Percentiles rank a stretch among this genome's conserved stretches.
Conservation (phyloP, 2,797 vertebrate species). For the Poecilia gillii region DNA sequence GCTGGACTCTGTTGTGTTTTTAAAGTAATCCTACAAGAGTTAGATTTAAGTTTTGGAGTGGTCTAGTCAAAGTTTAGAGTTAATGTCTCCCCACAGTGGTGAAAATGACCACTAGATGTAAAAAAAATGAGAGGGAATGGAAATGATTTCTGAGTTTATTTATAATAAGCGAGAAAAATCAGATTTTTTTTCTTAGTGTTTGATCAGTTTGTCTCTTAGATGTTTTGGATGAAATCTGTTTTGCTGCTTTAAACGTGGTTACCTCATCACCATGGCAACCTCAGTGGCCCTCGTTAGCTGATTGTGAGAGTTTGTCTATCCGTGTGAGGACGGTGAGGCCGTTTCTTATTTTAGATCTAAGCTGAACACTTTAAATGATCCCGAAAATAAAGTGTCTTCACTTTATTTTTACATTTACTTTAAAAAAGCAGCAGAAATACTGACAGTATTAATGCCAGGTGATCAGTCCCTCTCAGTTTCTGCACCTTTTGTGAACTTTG, state of each 20-base stretch:
- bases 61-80: neutral
- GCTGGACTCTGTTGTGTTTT: neutral
- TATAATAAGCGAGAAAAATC: neutral
- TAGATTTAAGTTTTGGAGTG: neutral
- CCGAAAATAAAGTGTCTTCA: neutral
- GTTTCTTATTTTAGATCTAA: neutral
- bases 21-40: neutral
- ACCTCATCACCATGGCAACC: constrained; percentile 51
- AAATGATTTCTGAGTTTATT: neutral
- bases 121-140: neutral
- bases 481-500: neutral
- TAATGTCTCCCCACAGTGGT: too few relatives aligned
- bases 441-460: too few relatives aligned
- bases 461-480: neutral
- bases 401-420: neutral
- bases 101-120: too few relatives aligned
- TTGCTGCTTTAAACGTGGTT: constrained; percentile 9
- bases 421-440: neutral
- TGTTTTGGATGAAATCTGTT: neutral
- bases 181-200: neutral
- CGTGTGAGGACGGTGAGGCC: neutral
- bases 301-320: neutral
- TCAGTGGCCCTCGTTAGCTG: constrained; percentile 24
- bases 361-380: neutral
- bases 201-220: neutral